A percentile compares a stretch with the other conserved stretches of the same genome.
Conservation (phyloP, 2,113 vertebrate species). For the Sapajus apella region DNA sequence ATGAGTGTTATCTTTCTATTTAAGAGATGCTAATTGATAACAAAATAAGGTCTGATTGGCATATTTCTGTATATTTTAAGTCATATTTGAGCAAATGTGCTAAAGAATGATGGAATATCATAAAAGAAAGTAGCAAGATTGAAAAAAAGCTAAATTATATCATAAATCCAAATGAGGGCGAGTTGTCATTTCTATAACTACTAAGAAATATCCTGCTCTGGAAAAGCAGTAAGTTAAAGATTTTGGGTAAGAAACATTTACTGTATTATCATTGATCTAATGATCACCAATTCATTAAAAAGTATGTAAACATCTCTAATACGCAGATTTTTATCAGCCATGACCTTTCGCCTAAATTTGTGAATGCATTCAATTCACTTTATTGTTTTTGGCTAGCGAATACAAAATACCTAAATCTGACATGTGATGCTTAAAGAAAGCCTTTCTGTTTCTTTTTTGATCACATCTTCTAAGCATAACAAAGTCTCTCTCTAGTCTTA, state of each 20-base stretch:
- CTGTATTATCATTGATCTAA: neutral
- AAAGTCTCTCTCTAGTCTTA: neutral
- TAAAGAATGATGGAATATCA: neutral
- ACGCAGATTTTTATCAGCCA: neutral
- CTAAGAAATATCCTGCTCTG: neutral
- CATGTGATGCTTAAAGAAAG: neutral
- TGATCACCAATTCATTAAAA: neutral
- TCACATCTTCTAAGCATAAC: neutral
- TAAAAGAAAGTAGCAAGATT: neutral
- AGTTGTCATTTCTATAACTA: neutral
- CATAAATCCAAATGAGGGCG: neutral
- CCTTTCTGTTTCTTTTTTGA: neutral
- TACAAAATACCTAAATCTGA: neutral
- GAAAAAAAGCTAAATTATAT: neutral
- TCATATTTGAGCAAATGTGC: neutral
- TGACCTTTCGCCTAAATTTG: neutral
- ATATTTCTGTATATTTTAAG: neutral
- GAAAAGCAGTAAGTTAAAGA: neutral
- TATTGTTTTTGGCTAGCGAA: neutral
- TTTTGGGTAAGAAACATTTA: neutral
- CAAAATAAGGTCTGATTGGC: neutral
- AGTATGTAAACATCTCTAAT: neutral
- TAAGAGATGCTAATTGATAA: neutral
- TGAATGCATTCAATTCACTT: neutral
- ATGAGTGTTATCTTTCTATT: neutral